Percentiles rank a stretch among this genome's conserved stretches.
Conservation (phyloP, 2,888 invertebrate genomes). For the Diarsia dahlii region DNA sequence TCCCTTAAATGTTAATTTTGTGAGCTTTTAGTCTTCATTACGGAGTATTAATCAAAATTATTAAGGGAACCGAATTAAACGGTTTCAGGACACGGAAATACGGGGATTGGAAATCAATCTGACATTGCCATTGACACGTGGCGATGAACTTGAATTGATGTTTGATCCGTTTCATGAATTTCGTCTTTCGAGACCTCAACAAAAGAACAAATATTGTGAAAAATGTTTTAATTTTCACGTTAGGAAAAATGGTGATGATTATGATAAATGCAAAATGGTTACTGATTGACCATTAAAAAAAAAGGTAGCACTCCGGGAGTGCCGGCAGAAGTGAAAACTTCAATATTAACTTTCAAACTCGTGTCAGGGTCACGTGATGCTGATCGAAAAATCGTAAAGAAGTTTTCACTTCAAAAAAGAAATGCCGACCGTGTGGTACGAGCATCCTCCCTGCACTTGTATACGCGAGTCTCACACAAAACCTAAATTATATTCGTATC, state of each 20-base stretch:
- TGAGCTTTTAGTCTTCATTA: slow-evolving; percentile 48
- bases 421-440: background rate
- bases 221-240: background rate
- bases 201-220: background rate
- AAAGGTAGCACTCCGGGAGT: too few species aligned
- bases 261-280: background rate
- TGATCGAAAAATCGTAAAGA: too few species aligned
- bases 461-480: background rate
- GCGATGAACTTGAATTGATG: slow-evolving; percentile 14
- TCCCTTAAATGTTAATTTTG: slow-evolving; percentile 54
- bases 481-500: background rate
- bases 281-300: background rate
- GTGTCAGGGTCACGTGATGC: too few species aligned
- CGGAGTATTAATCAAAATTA: slow-evolving; percentile 54
- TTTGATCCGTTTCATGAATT: slow-evolving; percentile 13
- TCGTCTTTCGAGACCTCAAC: background rate
- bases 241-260: background rate
- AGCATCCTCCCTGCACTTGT: background rate
- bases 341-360: too few species aligned
- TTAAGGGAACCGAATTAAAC: slow-evolving; percentile 13
- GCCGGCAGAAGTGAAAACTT: too few species aligned
- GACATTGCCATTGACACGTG: slow-evolving; percentile 13
- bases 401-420: too few species aligned
- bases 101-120: slow-evolving; percentile 36
- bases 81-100: slow-evolving; percentile 19